Evolutionary conservation across 2,113 vertebrate species (phyloP).

Genomic region (Colossoma macropomum): DNA sequence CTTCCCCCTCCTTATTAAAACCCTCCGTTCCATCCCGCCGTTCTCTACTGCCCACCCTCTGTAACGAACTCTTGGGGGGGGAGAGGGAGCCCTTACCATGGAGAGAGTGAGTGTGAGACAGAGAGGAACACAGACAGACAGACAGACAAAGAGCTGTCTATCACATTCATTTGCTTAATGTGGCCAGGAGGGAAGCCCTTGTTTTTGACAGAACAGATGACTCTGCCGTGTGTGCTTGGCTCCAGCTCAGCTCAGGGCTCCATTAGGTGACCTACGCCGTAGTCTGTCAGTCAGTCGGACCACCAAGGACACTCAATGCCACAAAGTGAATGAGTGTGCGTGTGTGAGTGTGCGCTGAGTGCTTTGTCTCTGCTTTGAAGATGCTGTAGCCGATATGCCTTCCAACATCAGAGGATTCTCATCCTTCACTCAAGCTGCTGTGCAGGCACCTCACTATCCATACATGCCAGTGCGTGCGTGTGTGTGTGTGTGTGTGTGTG

Average conservation of each 20-base stretch:
- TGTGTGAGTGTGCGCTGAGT: constrained; percentile 1
- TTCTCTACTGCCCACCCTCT: constrained; percentile 45
- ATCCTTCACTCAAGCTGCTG: constrained; percentile 9
- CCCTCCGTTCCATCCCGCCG: constrained; percentile 56
- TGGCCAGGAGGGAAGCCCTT: constrained; percentile 15
- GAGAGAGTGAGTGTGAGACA: background rate
- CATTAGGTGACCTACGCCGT: constrained; percentile 29
- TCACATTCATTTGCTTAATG: constrained; percentile 48
- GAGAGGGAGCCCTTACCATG: constrained; percentile 21
- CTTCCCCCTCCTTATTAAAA: constrained; percentile 77
- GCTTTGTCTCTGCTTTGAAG: constrained; percentile 29
- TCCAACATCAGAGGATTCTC: constrained; percentile 33
- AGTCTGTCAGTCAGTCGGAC: constrained; percentile 40
- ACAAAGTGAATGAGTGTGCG: constrained; percentile 1
- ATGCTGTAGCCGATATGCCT: constrained; percentile 20
- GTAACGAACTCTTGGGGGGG: constrained; percentile 20
- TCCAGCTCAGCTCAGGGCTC: constrained; percentile 28
- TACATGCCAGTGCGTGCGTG: constrained; percentile 15
- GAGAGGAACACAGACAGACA: background rate
- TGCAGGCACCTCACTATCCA: background rate
- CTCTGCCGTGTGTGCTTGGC: background rate
- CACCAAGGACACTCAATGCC: constrained; percentile 44
- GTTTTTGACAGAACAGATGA: constrained; percentile 22
- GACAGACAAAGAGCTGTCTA: constrained; percentile 2
- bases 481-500: constrained; percentile 30